Evolutionary conservation across 2,797 vertebrate species (phyloP).

Genomic region (Psittacula derbiana): DNA sequence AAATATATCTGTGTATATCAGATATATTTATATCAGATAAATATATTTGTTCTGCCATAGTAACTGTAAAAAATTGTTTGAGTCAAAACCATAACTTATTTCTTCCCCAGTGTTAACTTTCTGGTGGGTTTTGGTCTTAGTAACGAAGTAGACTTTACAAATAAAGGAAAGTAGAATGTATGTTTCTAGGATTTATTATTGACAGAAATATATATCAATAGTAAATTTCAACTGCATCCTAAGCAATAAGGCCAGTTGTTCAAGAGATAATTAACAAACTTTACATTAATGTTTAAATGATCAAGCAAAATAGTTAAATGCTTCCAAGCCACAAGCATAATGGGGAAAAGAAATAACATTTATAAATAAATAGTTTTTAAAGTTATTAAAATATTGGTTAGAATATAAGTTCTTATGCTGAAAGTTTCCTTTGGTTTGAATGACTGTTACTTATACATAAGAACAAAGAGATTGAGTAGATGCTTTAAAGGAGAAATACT

Average conservation of each 20-base stretch:
- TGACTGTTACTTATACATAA: not conserved
- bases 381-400: not conserved
- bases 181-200: not conserved
- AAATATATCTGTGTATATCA: not conserved
- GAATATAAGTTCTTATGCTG: not conserved
- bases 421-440: not conserved
- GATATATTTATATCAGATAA: not conserved
- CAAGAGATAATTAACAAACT: not conserved
- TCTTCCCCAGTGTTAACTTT: not conserved
- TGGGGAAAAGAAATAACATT: not conserved
- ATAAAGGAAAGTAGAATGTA: not conserved
- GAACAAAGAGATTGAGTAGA: not conserved
- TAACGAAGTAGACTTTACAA: not conserved
- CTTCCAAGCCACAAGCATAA: not conserved
- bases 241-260: not conserved
- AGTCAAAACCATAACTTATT: not conserved
- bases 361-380: not conserved
- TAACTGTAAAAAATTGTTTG: not conserved
- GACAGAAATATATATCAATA: not conserved
- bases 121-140: not conserved
- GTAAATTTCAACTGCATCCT: not conserved
- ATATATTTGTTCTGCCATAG: not conserved
- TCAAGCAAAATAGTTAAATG: not conserved
- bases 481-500: constrained; percentile 1
- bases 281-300: not conserved